Evolutionary conservation across 2,888 invertebrate genomes (phyloP).

Genomic region (Blera fallax): DNA sequence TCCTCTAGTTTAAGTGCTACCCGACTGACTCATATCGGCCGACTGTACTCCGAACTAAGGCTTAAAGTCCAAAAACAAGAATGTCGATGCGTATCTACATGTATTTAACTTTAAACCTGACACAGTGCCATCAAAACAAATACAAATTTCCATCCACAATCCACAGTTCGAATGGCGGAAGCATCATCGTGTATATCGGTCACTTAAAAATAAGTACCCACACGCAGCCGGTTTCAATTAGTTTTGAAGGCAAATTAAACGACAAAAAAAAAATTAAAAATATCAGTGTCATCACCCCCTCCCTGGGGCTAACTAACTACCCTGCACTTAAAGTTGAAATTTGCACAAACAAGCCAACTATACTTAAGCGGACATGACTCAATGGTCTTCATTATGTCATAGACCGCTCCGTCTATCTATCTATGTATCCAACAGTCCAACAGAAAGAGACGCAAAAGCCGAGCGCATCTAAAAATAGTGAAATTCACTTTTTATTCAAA

Average conservation of each 20-base stretch:
- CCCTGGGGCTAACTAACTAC: not conserved
- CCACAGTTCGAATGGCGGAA: not conserved
- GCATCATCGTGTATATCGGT: slow-evolving; percentile 15
- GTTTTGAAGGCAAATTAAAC: not conserved
- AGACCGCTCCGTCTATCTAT: not conserved
- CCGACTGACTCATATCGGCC: no score
- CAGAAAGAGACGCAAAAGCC: not conserved
- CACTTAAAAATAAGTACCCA: slow-evolving; percentile 25
- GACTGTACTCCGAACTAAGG: no score
- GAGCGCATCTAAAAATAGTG: slow-evolving; percentile 57
- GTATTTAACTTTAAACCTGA: not conserved
- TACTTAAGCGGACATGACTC: slow-evolving; percentile 60
- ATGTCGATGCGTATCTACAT: no score
- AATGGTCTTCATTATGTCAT: slow-evolving; percentile 62
- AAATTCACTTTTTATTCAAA: slow-evolving; percentile 64
- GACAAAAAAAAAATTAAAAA: not conserved
- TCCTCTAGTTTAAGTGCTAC: no score
- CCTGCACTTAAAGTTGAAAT: slow-evolving; percentile 51
- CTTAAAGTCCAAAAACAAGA: no score
- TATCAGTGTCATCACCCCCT: slow-evolving; percentile 20
- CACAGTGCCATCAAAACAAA: not conserved
- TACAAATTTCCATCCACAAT: not conserved
- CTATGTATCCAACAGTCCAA: slow-evolving; percentile 1
- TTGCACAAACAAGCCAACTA: slow-evolving; percentile 27
- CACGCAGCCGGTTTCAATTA: slow-evolving; percentile 12